These are phyloP conservation scores for Leptopilina syphax DNA, from an alignment of 2,888 invertebrate genomes.

Conservation along the genomic window DNA sequence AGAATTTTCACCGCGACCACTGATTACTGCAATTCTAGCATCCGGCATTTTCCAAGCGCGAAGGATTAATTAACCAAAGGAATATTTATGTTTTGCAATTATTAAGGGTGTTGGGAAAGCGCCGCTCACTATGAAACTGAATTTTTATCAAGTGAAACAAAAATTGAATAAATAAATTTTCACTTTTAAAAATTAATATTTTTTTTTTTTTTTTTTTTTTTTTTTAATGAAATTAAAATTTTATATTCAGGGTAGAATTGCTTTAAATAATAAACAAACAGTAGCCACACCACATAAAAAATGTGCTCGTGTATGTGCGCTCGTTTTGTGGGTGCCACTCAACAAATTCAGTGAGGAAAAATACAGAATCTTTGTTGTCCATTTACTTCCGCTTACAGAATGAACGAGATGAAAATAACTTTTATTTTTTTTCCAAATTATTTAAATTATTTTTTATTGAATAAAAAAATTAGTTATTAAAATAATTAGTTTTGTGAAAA, in stretches of 20 bases:
- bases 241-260: conserved; percentile 51
- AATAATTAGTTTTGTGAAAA: conserved; percentile 47
- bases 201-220: no score
- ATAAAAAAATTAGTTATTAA: not conserved
- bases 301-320: conserved; percentile 72
- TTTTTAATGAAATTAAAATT: no score
- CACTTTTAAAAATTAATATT: no score
- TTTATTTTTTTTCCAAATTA: conserved; percentile 36
- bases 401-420: conserved; percentile 41
- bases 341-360: conserved; percentile 73
- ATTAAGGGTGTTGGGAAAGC: conserved; percentile 25
- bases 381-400: conserved; percentile 48
- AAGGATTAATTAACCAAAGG: conserved; percentile 53
- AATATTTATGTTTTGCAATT: conserved; percentile 26
- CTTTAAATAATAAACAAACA: conserved; percentile 69
- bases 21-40: conserved; percentile 70
- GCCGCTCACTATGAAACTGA: no score
- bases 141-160: no score
- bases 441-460: no score
- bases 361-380: conserved; percentile 69
- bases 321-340: conserved; percentile 74
- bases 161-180: no score
- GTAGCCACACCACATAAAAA: conserved; percentile 76
- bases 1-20: conserved; percentile 69
- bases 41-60: conserved; percentile 70